A percentile compares a stretch with the other conserved stretches of the same genome.
These are phyloP conservation scores for Rhinoderma darwinii DNA, from an alignment of 2,113 vertebrate genomes.

Conservation along the genomic window DNA sequence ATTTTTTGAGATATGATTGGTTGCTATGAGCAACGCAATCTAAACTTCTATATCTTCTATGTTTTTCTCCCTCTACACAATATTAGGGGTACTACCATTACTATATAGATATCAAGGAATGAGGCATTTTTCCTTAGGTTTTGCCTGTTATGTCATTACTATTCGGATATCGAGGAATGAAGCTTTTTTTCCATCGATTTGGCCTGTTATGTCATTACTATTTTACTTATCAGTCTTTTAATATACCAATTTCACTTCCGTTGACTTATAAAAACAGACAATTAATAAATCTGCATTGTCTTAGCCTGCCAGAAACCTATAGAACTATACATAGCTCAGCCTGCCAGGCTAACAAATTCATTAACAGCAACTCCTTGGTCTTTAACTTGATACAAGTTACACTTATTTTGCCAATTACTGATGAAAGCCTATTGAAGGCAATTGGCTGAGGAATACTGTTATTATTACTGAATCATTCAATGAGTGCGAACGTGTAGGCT, in stretches of 20 bases:
- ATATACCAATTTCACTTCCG: background rate
- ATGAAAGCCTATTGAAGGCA: slow-evolving; percentile 13
- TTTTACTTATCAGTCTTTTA: background rate
- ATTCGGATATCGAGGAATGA: no score
- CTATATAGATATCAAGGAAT: no score
- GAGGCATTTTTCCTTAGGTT: no score
- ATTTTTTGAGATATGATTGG: no score
- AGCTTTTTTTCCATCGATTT: no score
- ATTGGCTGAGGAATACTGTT: background rate
- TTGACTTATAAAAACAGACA: background rate
- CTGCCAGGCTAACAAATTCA: background rate
- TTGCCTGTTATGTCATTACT: no score
- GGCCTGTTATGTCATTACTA: background rate
- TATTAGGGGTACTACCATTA: no score
- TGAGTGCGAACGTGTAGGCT: slow-evolving; percentile 15
- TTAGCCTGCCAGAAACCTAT: background rate
- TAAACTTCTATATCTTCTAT: no score
- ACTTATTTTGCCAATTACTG: background rate
- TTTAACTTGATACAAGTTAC: slow-evolving; percentile 8
- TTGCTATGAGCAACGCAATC: no score
- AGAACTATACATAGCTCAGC: background rate
- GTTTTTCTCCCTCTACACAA: no score
- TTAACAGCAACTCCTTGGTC: background rate
- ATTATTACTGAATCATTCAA: slow-evolving; percentile 15
- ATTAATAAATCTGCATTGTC: background rate